Evolutionary conservation across 2,888 invertebrate species (phyloP).

Genomic region (Linnaemya tessellans): DNA sequence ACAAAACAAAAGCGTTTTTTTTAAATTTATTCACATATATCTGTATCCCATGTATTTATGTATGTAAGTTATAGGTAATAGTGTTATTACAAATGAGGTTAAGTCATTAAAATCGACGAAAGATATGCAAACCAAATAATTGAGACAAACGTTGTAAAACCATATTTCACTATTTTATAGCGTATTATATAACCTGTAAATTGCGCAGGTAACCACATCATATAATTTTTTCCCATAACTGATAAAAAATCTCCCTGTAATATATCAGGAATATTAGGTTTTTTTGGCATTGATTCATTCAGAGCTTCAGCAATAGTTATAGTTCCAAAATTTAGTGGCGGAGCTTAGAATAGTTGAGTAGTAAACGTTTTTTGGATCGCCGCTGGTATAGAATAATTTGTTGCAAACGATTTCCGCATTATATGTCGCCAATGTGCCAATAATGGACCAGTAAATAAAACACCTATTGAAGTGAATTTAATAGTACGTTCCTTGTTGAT

Average conservation of each 20-base stretch:
- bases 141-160: neutral
- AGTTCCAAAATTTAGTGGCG: constrained; percentile 22
- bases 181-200: neutral
- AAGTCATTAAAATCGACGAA: neutral
- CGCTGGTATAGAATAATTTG: neutral
- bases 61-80: too few relatives aligned
- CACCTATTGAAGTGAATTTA: constrained; percentile 18
- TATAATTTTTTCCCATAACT: neutral
- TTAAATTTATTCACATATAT: too few relatives aligned
- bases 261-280: neutral
- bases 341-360: constrained; percentile 34
- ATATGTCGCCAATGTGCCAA: constrained; percentile 9
- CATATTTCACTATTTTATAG: neutral
- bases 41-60: too few relatives aligned
- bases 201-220: constrained; percentile 7
- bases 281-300: neutral
- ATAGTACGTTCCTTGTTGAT: constrained; percentile 1
- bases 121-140: constrained; percentile 9
- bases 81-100: too few relatives aligned
- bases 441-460: constrained; percentile 24
- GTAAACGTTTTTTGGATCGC: neutral
- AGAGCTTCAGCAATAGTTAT: neutral
- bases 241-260: neutral
- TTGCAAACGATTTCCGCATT: neutral
- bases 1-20: too few relatives aligned